phyloP scores from a whole-genome alignment of 2,113 vertebrate genomes.

The Labeo rohita region DNA sequence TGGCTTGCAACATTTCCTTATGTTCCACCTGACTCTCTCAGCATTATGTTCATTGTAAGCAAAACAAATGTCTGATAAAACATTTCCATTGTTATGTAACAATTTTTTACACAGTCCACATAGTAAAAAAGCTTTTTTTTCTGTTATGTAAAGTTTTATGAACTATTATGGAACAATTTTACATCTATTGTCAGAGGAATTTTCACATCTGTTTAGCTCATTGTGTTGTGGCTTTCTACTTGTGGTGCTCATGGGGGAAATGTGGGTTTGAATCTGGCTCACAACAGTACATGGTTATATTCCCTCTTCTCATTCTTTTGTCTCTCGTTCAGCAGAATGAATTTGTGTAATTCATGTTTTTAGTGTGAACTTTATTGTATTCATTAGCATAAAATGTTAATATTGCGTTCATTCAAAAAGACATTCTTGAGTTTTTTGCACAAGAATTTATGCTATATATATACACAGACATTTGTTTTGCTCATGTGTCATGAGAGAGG shows the following conservation, averaged over 20 bases:
- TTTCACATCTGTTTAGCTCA: background rate
- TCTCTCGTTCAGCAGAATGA: too few relatives aligned
- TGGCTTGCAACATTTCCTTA: background rate
- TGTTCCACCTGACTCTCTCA: too few relatives aligned
- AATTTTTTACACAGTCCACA: too few relatives aligned
- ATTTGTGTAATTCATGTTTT: background rate
- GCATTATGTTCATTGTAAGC: too few relatives aligned
- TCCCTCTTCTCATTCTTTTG: background rate
- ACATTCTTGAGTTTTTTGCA: background rate
- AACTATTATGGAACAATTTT: background rate
- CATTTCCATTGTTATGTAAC: too few relatives aligned
- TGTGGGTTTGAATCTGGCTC: background rate
- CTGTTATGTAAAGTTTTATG: too few relatives aligned
- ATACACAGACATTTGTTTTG: too few relatives aligned
- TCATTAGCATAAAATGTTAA: background rate
- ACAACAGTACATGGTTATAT: background rate
- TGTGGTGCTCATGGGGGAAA: background rate
- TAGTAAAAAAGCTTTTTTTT: too few relatives aligned
- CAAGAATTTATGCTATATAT: background rate
- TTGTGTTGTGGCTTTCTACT: background rate
- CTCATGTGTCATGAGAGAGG: too few relatives aligned
- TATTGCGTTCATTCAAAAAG: background rate
- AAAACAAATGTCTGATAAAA: too few relatives aligned
- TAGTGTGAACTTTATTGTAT: background rate
- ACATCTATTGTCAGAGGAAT: background rate